phyloP scores from a whole-genome alignment of 2,797 vertebrate species.

The Pangasius larnaudii region DNA sequence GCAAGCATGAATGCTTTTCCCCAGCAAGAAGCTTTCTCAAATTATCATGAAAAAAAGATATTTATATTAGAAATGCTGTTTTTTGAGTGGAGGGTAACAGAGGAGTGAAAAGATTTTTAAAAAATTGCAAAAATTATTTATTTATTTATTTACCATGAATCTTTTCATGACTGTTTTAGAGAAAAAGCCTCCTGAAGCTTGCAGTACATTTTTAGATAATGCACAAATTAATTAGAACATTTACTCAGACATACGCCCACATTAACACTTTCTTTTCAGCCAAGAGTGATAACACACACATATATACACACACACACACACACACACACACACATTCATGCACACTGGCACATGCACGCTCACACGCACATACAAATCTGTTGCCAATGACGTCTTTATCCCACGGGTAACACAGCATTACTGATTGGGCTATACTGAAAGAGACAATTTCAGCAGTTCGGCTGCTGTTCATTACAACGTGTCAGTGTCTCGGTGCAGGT shows the following conservation, averaged over 20 bases:
- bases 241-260: conserved; percentile 27
- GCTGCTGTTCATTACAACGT: not conserved
- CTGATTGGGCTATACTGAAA: not conserved
- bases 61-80: not conserved
- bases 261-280: conserved; percentile 17
- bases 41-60: not conserved
- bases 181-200: not conserved
- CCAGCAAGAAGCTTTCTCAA: not conserved
- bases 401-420: not conserved
- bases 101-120: not conserved
- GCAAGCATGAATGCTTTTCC: not conserved
- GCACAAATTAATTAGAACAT: conserved; percentile 7
- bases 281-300: conserved; percentile 6
- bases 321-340: conserved; percentile 9
- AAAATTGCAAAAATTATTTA: not conserved
- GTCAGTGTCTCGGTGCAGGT: not conserved
- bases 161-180: not conserved
- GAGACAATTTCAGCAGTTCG: not conserved
- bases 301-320: conserved; percentile 22
- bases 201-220: not conserved
- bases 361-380: not conserved
- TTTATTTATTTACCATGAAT: not conserved
- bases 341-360: not conserved
- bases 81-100: not conserved
- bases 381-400: conserved; percentile 24